phyloP scores from a whole-genome alignment of 2,888 invertebrate genomes.

The Parnassius mnemosyne region DNA sequence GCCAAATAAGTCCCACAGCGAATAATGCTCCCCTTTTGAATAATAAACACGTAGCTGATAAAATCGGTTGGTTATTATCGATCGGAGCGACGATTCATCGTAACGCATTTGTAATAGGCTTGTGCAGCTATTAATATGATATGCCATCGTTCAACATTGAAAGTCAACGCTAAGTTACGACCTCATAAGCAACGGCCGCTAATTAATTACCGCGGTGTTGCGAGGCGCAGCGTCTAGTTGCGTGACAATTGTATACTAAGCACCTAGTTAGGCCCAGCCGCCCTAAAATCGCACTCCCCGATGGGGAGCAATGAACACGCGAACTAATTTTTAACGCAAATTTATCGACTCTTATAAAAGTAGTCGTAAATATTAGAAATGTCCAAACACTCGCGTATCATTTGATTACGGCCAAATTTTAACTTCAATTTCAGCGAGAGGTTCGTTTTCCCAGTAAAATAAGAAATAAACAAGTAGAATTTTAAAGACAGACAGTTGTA shows the following conservation, averaged over 20 bases:
- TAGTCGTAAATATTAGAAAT: conserved; percentile 8
- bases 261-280: conserved; percentile 32
- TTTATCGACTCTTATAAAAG: conserved; percentile 18
- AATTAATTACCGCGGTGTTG: conserved; percentile 36
- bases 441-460: not conserved
- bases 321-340: conserved; percentile 31
- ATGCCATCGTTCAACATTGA: conserved; percentile 12
- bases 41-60: conserved; percentile 57
- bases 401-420: not conserved
- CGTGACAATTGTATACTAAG: conserved; percentile 35
- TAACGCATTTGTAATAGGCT: conserved; percentile 13
- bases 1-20: conserved; percentile 64
- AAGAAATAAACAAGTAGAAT: conserved; percentile 14
- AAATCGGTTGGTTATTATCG: conserved; percentile 27
- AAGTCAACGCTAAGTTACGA: conserved; percentile 27
- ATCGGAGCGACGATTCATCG: conserved; percentile 22
- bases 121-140: conserved; percentile 17
- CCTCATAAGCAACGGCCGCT: conserved; percentile 33
- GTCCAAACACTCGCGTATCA: not conserved
- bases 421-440: conserved; percentile 5
- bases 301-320: conserved; percentile 35
- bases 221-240: conserved; percentile 29
- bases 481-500: conserved; percentile 7
- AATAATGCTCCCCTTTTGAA: conserved; percentile 56
- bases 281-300: conserved; percentile 36